A percentile compares a stretch with the other conserved stretches of the same genome.
phyloP scores from a whole-genome alignment of 2,888 invertebrate genomes.

The Dynastes grantii region DNA sequence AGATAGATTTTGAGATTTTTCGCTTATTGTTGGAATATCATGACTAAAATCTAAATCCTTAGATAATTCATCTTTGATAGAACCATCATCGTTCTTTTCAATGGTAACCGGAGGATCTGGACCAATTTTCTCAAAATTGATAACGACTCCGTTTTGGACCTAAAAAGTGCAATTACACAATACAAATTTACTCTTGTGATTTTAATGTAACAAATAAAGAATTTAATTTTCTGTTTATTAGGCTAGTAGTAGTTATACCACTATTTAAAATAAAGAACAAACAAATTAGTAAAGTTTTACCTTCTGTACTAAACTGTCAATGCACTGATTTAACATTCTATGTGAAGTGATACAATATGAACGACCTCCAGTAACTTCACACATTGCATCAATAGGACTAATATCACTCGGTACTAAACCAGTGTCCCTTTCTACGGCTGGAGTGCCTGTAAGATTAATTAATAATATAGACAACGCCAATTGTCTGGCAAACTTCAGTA shows the following conservation, averaged over 20 bases:
- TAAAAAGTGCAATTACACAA: conserved; percentile 51
- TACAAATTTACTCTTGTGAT: too few relatives aligned
- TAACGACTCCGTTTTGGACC: conserved; percentile 96
- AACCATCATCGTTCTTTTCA: conserved; percentile 72
- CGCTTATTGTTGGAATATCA: conserved; percentile 50
- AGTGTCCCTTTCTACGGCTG: conserved; percentile 88
- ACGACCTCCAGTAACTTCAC: conserved; percentile 98
- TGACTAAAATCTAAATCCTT: conserved; percentile 53
- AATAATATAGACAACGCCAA: background rate
- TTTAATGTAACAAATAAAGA: too few relatives aligned
- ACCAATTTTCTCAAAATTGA: conserved; percentile 97
- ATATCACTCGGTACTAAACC: conserved; percentile 94
- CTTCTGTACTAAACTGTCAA: conserved; percentile 97
- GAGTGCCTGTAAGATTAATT: conserved; percentile 77
- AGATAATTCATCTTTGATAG: conserved; percentile 72
- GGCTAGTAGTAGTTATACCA: too few relatives aligned
- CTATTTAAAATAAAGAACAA: too few relatives aligned
- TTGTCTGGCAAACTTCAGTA: too few relatives aligned
- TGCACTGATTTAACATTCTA: conserved; percentile 94
- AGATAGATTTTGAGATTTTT: conserved; percentile 46
- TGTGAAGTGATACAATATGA: conserved; percentile 97
- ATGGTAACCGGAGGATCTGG: conserved; percentile 83
- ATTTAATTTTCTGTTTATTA: too few relatives aligned
- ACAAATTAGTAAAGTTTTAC: conserved; percentile 64
- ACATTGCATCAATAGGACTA: conserved; percentile 97